Conservation (phyloP, 1,140 invertebrate genomes). For the Bicyclus anynana region DNA sequence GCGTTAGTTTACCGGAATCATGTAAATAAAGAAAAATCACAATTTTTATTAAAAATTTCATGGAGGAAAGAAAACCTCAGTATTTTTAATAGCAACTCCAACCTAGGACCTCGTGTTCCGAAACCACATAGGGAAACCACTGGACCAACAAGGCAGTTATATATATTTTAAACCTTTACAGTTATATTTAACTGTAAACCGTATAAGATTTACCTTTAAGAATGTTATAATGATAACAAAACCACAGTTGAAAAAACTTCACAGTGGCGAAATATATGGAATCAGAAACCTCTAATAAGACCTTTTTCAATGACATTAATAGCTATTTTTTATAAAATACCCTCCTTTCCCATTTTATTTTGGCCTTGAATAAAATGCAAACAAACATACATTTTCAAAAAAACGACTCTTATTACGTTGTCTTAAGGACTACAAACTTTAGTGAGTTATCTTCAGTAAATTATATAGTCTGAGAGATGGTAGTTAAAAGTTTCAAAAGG, state of each 20-base stretch:
- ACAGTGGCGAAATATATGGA: background rate
- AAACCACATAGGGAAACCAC: too few species aligned
- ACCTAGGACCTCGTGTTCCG: too few species aligned
- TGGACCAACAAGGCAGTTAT: too few species aligned
- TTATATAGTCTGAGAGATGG: background rate
- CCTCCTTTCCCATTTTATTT: background rate
- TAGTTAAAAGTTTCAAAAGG: too few species aligned
- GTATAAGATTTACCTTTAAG: background rate
- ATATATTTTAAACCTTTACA: too few species aligned
- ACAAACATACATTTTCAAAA: background rate
- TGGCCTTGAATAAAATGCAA: constrained; percentile 1
- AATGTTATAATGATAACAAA: background rate
- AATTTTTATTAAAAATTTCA: too few species aligned
- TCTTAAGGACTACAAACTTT: background rate
- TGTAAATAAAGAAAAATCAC: too few species aligned
- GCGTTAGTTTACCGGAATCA: too few species aligned
- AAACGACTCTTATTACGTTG: background rate
- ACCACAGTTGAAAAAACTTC: constrained; percentile 9
- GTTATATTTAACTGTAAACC: too few species aligned
- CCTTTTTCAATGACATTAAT: background rate
- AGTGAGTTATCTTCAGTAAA: background rate
- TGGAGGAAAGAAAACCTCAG: too few species aligned
- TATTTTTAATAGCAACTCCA: too few species aligned
- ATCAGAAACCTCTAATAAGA: background rate
- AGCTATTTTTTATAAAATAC: constrained; percentile 15